A percentile compares a stretch with the other conserved stretches of the same genome.
Conservation (phyloP, 2,888 invertebrate genomes). For the Uropetala carovei region DNA sequence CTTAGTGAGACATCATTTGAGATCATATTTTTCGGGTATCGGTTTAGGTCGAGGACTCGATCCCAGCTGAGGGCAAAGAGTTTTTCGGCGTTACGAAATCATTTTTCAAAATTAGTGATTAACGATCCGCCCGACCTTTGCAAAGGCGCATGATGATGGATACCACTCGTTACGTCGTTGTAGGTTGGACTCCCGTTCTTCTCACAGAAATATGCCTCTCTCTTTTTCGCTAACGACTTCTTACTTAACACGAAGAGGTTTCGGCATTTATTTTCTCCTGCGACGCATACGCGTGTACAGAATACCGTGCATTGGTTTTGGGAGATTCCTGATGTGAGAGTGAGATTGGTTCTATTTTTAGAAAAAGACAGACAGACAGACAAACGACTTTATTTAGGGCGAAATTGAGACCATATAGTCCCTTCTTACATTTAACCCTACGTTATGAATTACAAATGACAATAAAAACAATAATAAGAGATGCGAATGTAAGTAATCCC, state of each 20-base stretch:
- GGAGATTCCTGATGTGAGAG: no score
- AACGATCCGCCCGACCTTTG: constrained; percentile 23
- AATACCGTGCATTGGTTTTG: no score
- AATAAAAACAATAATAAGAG: no score
- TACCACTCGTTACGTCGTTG: background rate
- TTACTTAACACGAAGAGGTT: background rate
- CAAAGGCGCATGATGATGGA: background rate
- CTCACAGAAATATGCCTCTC: background rate
- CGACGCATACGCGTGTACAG: no score
- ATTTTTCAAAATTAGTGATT: constrained; percentile 6
- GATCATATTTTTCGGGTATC: background rate
- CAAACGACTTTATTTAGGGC: no score
- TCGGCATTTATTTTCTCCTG: background rate
- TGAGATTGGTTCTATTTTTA: no score
- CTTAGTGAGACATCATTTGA: background rate
- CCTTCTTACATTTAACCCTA: no score
- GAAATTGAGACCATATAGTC: no score
- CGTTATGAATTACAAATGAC: no score
- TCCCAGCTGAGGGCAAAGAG: constrained; percentile 5
- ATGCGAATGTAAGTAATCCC: no score
- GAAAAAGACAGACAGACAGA: no score
- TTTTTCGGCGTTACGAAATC: background rate
- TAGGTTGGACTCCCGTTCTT: background rate
- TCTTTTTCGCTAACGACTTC: background rate
- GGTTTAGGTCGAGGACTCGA: constrained; percentile 20